These are phyloP conservation scores for Leucopsar rothschildi DNA, from an alignment of 2,113 vertebrate species.

Conservation along the genomic window DNA sequence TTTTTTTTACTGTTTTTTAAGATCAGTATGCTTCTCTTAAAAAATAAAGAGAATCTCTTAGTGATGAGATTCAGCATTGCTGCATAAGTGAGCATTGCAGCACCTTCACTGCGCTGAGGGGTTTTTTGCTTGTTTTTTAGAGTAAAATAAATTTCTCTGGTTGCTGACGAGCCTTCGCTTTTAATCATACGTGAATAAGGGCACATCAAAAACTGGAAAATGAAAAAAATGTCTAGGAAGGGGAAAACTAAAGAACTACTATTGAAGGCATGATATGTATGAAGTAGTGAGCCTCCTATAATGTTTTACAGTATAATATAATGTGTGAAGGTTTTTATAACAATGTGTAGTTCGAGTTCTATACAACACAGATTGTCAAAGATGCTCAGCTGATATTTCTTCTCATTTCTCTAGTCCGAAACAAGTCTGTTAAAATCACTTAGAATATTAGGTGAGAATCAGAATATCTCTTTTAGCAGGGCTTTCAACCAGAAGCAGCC, in stretches of 20 bases:
- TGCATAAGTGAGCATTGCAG: background rate
- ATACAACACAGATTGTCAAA: background rate
- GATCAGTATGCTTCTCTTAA: background rate
- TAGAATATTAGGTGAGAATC: background rate
- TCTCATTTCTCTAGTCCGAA: background rate
- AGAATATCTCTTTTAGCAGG: background rate
- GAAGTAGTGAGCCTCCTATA: background rate
- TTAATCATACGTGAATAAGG: background rate
- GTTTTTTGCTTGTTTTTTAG: background rate
- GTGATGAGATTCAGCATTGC: background rate
- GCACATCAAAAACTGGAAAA: background rate
- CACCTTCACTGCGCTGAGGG: background rate
- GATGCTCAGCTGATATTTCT: background rate
- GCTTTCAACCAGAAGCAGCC: background rate
- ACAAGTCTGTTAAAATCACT: background rate
- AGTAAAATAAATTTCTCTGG: background rate
- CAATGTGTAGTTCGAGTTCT: background rate
- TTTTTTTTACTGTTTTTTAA: background rate
- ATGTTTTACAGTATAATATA: background rate
- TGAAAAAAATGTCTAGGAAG: background rate
- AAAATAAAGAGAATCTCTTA: background rate
- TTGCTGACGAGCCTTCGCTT: background rate
- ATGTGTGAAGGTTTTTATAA: background rate
- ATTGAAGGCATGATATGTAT: background rate
- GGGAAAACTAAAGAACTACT: background rate